A percentile compares a stretch with the other conserved stretches of the same genome.
These are phyloP conservation scores for Pseudomyrmex concolor DNA, from an alignment of 1,140 invertebrate species.

Conservation along the genomic window DNA sequence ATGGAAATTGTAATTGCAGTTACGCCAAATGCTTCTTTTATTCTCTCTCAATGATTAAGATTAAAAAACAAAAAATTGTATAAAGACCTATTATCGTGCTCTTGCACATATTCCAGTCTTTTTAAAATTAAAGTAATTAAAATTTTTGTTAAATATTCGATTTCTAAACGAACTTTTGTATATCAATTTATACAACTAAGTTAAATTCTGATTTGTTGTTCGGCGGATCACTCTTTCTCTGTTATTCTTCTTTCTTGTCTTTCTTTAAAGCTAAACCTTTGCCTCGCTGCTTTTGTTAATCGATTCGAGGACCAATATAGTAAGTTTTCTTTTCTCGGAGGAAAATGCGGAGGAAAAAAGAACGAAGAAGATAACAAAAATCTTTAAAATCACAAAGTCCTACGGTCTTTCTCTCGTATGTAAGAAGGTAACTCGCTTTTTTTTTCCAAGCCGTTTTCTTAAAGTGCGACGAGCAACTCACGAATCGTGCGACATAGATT, in stretches of 20 bases:
- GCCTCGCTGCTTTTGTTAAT: constrained; percentile 18
- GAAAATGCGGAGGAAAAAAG: constrained; percentile 54
- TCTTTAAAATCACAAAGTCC: constrained; percentile 19
- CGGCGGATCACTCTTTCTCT: not conserved
- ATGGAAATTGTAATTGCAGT: no score
- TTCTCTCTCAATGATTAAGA: no score
- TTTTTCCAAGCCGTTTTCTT: constrained; percentile 12
- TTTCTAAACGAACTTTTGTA: no score
- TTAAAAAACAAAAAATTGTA: no score
- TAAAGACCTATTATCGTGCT: no score
- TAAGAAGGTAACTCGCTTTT: constrained; percentile 31
- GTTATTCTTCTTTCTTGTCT: not conserved
- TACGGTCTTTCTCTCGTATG: constrained; percentile 59
- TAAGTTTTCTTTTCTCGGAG: no score
- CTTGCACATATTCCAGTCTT: no score
- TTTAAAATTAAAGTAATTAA: no score
- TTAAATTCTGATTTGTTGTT: constrained; percentile 4
- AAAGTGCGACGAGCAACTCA: constrained; percentile 51
- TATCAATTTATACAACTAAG: not conserved
- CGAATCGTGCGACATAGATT: constrained; percentile 42
- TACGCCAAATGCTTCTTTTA: no score
- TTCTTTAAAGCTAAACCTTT: constrained; percentile 7
- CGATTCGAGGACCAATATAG: not conserved
- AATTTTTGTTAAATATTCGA: no score
- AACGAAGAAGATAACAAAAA: constrained; percentile 68